phyloP scores from a whole-genome alignment of 2,888 invertebrate genomes.

The Drosophila pseudotalamancana region DNA sequence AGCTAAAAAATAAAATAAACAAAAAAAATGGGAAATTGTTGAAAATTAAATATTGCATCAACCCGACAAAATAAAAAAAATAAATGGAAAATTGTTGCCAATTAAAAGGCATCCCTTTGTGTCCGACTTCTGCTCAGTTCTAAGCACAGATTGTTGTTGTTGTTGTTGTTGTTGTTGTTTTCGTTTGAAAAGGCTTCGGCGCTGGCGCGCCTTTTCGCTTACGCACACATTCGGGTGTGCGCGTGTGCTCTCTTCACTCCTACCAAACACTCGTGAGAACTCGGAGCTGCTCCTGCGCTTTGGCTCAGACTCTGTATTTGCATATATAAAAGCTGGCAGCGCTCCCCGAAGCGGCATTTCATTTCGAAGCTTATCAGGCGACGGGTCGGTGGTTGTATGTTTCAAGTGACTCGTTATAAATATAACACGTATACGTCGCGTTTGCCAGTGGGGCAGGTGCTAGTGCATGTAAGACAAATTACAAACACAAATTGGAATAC shows the following conservation, averaged over 20 bases:
- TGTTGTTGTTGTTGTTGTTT: background rate
- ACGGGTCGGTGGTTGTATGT: conserved; percentile 49
- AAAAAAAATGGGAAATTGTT: conserved; percentile 9
- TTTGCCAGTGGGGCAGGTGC: conserved; percentile 46
- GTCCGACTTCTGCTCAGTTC: conserved; percentile 28
- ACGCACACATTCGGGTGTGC: conserved; percentile 61
- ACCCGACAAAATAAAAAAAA: conserved; percentile 1
- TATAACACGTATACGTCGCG: conserved; percentile 65
- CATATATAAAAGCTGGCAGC: conserved; percentile 77
- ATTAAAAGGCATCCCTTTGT: conserved; percentile 44
- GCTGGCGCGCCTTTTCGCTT: conserved; percentile 61
- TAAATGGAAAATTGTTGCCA: conserved; percentile 3
- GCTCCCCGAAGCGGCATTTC: conserved; percentile 75
- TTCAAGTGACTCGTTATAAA: background rate
- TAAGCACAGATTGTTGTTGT: conserved; percentile 12
- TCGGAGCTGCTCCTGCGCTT: conserved; percentile 44
- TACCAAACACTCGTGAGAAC: conserved; percentile 21
- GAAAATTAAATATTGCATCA: conserved; percentile 12
- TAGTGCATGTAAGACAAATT: conserved; percentile 11
- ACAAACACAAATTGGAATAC: conserved; percentile 4
- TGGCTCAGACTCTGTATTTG: conserved; percentile 34
- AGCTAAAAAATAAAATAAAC: background rate
- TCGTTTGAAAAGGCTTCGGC: conserved; percentile 1
- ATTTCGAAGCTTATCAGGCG: conserved; percentile 66
- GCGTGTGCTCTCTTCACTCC: conserved; percentile 13